These are phyloP conservation scores for Ruditapes philippinarum DNA, from an alignment of 1,140 invertebrate species.

Conservation along the genomic window DNA sequence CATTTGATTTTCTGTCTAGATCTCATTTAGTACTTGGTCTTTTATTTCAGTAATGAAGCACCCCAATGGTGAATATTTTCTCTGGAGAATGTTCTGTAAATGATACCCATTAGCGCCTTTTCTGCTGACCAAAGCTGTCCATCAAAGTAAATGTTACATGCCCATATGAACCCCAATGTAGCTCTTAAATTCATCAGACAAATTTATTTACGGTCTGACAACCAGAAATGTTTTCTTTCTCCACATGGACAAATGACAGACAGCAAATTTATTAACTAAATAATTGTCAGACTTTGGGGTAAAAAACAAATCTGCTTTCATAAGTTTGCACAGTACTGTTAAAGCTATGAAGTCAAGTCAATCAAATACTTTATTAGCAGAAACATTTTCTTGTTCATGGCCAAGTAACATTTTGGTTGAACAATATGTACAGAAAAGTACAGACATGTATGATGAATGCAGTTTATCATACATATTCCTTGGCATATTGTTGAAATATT, in stretches of 20 bases:
- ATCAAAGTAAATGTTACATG: not conserved
- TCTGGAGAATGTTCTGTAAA: not conserved
- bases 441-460: too few relatives aligned
- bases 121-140: not conserved
- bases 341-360: too few relatives aligned
- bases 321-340: too few relatives aligned
- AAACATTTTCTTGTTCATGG: too few relatives aligned
- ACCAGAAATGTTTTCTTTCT: not conserved
- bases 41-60: constrained; percentile 19
- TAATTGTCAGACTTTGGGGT: too few relatives aligned
- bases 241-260: not conserved
- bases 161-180: not conserved
- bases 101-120: constrained; percentile 4
- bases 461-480: too few relatives aligned
- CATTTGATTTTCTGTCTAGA: not conserved
- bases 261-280: not conserved
- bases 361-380: too few relatives aligned
- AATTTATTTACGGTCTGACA: not conserved
- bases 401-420: too few relatives aligned
- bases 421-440: too few relatives aligned
- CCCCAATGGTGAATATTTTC: not conserved
- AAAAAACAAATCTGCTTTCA: too few relatives aligned
- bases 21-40: not conserved
- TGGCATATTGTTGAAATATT: too few relatives aligned
- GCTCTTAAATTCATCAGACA: not conserved